Evolutionary conservation across 2,797 vertebrate species (phyloP).

Genomic region (Hypotaenidia okinawae): DNA sequence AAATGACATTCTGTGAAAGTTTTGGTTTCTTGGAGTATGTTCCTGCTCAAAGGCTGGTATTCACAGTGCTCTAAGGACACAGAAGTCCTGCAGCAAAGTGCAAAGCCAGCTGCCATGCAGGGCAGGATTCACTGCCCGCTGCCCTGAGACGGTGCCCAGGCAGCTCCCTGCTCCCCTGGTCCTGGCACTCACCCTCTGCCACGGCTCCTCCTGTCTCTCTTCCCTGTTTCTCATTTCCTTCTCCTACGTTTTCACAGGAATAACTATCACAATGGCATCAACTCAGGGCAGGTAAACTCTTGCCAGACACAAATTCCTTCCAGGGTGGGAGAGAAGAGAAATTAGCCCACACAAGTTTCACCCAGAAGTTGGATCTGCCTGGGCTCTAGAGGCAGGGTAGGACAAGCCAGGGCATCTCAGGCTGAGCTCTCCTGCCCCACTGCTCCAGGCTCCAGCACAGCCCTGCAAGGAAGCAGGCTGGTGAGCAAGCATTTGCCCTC

Average conservation of each 20-base stretch:
- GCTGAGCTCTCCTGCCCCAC: not conserved
- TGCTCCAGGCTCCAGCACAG: not conserved
- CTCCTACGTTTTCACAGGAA: not conserved
- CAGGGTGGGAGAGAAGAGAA: not conserved
- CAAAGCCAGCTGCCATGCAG: not conserved
- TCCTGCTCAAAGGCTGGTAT: not conserved
- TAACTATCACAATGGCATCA: accelerated
- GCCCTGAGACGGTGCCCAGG: not conserved
- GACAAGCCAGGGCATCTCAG: not conserved
- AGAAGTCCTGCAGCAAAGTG: accelerated
- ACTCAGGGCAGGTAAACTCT: not conserved
- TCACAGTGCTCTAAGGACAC: not conserved
- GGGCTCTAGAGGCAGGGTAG: not conserved
- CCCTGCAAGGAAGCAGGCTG: not conserved
- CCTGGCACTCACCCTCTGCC: not conserved
- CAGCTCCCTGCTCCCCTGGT: not conserved
- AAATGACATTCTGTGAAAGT: not conserved
- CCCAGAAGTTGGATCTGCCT: accelerated
- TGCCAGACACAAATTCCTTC: not conserved
- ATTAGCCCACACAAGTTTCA: not conserved
- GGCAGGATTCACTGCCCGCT: too few relatives aligned
- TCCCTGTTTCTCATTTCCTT: not conserved
- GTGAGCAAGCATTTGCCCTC: not conserved
- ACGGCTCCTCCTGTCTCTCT: not conserved
- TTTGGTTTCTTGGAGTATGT: not conserved